Evolutionary conservation across 2,797 vertebrate genomes (phyloP).

Genomic region (Syndactyla subalaris): DNA sequence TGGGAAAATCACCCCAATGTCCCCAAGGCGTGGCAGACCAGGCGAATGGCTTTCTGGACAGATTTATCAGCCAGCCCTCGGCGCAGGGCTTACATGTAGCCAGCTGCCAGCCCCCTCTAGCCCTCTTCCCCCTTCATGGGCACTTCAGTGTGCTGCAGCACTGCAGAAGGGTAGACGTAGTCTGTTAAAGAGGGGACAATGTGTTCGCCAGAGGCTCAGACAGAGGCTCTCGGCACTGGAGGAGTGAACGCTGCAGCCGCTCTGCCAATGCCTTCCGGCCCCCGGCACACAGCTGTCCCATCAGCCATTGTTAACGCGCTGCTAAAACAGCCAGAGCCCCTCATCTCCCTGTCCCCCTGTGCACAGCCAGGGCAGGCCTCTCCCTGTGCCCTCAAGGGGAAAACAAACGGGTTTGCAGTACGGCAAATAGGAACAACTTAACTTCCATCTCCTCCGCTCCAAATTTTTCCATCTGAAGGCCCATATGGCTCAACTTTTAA

Average conservation of each 20-base stretch:
- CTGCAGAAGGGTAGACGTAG: rapidly evolving
- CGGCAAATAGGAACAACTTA: slow-evolving; percentile 72
- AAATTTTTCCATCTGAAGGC: slow-evolving; percentile 74
- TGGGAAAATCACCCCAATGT: not conserved
- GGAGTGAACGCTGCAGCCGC: not conserved
- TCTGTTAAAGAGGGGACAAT: rapidly evolving
- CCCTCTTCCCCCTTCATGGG: not conserved
- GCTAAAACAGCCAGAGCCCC: not conserved
- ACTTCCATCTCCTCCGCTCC: slow-evolving; percentile 56
- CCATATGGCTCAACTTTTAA: slow-evolving; percentile 80
- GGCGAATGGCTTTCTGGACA: not conserved
- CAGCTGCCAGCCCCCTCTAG: not conserved
- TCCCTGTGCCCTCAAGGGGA: not conserved
- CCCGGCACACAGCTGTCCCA: rapidly evolving
- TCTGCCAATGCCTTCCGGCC: rapidly evolving
- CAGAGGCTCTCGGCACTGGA: not conserved
- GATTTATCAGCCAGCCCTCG: not conserved
- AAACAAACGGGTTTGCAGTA: slow-evolving; percentile 52
- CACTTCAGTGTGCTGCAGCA: not conserved
- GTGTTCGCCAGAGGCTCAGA: not conserved
- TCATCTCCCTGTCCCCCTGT: not conserved
- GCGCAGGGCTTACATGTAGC: rapidly evolving
- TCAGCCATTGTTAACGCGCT: rapidly evolving
- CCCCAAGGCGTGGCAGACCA: rapidly evolving
- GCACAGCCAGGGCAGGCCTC: not conserved